A percentile compares a stretch with the other conserved stretches of the same genome.
phyloP scores from a whole-genome alignment of 2,888 invertebrate genomes.

The Hydroisotoma schaefferi region DNA sequence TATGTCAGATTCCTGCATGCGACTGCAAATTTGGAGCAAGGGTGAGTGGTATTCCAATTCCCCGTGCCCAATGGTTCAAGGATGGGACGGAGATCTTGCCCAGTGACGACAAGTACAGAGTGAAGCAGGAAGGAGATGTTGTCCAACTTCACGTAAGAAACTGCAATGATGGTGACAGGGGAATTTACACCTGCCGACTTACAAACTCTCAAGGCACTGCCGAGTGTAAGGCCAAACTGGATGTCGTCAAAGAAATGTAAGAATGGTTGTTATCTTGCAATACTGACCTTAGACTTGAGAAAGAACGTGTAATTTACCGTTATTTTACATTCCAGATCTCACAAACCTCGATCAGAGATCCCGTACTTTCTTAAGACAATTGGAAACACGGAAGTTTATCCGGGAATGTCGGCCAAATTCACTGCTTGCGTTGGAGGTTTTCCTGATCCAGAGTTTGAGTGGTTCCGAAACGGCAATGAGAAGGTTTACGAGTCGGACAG shows the following conservation, averaged over 20 bases:
- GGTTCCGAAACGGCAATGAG: conserved; percentile 72
- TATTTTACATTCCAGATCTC: conserved; percentile 6
- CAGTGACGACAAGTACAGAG: conserved; percentile 62
- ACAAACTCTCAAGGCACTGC: conserved; percentile 34
- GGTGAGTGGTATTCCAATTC: conserved; percentile 74
- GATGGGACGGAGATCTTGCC: conserved; percentile 69
- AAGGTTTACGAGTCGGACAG: conserved; percentile 67
- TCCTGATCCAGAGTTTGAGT: conserved; percentile 83
- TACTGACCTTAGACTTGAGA: background rate
- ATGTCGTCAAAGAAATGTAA: conserved; percentile 80
- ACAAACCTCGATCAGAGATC: conserved; percentile 58
- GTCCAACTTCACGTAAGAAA: conserved; percentile 69
- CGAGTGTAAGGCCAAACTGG: conserved; percentile 57
- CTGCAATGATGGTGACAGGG: conserved; percentile 68
- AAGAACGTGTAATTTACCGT: background rate
- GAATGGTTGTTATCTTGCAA: conserved; percentile 50
- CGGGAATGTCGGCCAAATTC: conserved; percentile 25
- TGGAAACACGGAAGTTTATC: conserved; percentile 72
- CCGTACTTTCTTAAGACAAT: conserved; percentile 85
- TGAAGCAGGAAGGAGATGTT: conserved; percentile 74
- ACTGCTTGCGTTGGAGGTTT: conserved; percentile 66
- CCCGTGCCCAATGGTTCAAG: conserved; percentile 77
- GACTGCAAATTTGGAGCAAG: conserved; percentile 80
- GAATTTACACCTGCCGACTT: conserved; percentile 39
- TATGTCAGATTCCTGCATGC: conserved; percentile 63